Percentiles rank a stretch among this genome's conserved stretches.
These are phyloP conservation scores for Crepidodera aurea DNA, from an alignment of 2,888 invertebrate genomes.

Conservation along the genomic window DNA sequence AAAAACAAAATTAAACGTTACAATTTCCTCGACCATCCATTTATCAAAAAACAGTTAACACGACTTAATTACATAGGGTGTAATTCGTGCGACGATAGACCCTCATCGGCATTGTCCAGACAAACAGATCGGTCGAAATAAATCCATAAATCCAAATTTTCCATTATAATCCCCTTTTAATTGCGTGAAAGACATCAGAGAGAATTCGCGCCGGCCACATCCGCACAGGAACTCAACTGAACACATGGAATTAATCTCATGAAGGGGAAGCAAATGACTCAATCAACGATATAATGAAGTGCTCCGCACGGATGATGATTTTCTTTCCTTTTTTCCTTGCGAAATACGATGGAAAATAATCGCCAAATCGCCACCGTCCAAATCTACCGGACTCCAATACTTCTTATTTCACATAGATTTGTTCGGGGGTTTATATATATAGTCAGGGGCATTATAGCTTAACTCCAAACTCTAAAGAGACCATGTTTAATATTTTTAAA, in stretches of 20 bases:
- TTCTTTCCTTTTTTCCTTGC: conserved; percentile 1
- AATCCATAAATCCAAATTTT: conserved; percentile 48
- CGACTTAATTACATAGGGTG: neutral
- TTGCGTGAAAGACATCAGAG: conserved; percentile 37
- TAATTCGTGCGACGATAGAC: neutral
- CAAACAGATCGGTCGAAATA: neutral
- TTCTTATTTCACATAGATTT: conserved; percentile 58
- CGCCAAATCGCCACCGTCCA: conserved; percentile 12
- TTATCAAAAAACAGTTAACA: conserved; percentile 1
- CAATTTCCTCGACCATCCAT: no score
- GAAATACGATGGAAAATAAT: conserved; percentile 15
- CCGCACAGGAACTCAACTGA: conserved; percentile 24
- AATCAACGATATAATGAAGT: conserved; percentile 60
- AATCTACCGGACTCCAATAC: conserved; percentile 52
- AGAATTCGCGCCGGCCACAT: conserved; percentile 8
- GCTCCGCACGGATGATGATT: conserved; percentile 49
- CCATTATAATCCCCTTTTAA: conserved; percentile 43
- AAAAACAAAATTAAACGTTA: no score
- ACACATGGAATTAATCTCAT: conserved; percentile 61
- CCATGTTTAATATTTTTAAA: no score
- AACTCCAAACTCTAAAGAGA: no score
- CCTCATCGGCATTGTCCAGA: neutral
- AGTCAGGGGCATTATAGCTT: no score
- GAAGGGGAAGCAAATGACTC: conserved; percentile 59
- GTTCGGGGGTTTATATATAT: conserved; percentile 39